These are phyloP conservation scores for Seira sanloemensis DNA, from an alignment of 2,888 invertebrate genomes.

Conservation along the genomic window DNA sequence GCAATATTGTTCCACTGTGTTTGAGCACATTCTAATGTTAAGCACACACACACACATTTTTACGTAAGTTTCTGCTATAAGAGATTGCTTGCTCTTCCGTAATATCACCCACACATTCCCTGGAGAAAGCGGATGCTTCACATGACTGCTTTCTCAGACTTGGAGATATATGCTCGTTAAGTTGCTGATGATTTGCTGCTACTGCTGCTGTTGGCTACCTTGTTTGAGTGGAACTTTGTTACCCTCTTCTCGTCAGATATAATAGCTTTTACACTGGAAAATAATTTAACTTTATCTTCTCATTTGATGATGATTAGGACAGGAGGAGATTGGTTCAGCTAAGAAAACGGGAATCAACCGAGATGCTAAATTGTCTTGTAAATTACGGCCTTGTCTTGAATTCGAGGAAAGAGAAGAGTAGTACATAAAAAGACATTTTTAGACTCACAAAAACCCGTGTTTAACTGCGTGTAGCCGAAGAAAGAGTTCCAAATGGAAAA, in stretches of 20 bases:
- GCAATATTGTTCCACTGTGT: no score
- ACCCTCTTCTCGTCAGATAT: neutral
- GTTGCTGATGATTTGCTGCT: conserved; percentile 27
- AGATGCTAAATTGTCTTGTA: conserved; percentile 45
- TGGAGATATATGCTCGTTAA: no score
- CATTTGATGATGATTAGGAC: neutral
- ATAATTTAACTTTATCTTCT: no score
- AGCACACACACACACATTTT: no score
- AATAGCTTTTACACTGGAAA: conserved; percentile 32
- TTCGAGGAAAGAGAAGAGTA: neutral
- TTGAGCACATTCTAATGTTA: no score
- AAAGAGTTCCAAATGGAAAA: no score
- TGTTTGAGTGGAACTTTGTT: neutral
- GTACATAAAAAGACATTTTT: neutral
- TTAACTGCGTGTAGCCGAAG: no score
- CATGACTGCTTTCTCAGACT: conserved; percentile 25
- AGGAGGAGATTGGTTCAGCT: neutral
- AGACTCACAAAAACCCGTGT: no score
- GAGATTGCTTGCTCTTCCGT: conserved; percentile 9
- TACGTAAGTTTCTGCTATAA: no score
- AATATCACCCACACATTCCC: conserved; percentile 41
- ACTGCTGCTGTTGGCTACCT: neutral
- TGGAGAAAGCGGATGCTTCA: conserved; percentile 48
- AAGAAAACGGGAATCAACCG: conserved; percentile 45
- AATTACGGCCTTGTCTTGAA: conserved; percentile 38